Evolutionary conservation across 2,113 vertebrate genomes (phyloP).

Genomic region (Scortum barcoo): DNA sequence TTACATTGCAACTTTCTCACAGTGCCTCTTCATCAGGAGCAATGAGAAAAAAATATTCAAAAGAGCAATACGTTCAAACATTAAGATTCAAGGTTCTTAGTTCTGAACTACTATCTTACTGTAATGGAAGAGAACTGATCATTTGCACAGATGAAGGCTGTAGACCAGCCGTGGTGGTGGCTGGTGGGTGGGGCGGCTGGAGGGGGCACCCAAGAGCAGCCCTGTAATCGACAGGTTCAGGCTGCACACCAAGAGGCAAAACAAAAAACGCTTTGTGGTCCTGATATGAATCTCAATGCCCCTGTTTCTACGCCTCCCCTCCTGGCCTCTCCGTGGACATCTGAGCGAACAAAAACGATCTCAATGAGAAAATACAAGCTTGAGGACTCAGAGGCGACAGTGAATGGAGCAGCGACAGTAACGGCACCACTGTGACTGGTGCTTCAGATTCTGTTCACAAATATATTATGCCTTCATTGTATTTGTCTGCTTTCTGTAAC

Average conservation of each 20-base stretch:
- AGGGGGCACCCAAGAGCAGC: constrained; percentile 34
- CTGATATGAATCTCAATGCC: constrained; percentile 76
- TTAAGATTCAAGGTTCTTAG: background rate
- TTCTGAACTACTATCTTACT: constrained; percentile 1
- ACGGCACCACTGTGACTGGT: background rate
- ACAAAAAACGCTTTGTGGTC: constrained; percentile 78
- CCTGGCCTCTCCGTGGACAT: constrained; percentile 49
- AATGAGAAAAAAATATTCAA: background rate
- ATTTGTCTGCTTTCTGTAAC: constrained; percentile 1
- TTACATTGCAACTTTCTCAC: background rate
- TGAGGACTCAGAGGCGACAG: background rate
- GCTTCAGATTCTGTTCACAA: constrained; percentile 11
- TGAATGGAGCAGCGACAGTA: constrained; percentile 18
- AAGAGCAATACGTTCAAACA: background rate
- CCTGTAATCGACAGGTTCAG: constrained; percentile 58
- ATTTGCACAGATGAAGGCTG: constrained; percentile 39
- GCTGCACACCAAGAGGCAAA: constrained; percentile 56
- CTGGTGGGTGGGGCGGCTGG: background rate
- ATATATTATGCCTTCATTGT: background rate
- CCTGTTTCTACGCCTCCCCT: constrained; percentile 60
- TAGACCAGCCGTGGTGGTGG: constrained; percentile 23
- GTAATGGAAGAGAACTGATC: constrained; percentile 1
- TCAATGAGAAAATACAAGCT: constrained; percentile 54
- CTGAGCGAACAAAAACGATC: constrained; percentile 61
- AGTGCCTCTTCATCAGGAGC: background rate